Evolutionary conservation across 2,113 vertebrate genomes (phyloP), one percentile per base, ranked within the genome.

Genomic region (Polypterus senegalus): DNA sequence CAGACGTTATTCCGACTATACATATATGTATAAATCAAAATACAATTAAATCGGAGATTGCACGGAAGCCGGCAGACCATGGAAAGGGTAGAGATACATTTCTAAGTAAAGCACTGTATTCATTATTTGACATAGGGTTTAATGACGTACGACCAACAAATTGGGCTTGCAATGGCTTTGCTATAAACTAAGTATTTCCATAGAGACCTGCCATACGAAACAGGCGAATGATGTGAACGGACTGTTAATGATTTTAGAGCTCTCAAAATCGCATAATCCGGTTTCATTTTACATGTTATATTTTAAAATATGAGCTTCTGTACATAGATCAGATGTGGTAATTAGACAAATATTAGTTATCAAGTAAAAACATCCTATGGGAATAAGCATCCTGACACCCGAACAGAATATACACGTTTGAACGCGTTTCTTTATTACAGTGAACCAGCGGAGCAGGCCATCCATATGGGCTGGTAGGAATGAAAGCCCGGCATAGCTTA

Each of bases 281-380:
- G 10, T 10, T 52, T 52, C 3, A 52, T 52, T 52, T 8, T 10
- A 52, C 51, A 52, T 52, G 51, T 52, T 10, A 52, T 9, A 6
- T 10, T 10, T 52, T 10, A 10, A 7, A 7, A 3, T 10, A 52
- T 52, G 7, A 52, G 10, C 10, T 52, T 10, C 7, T 52, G 10
- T 10, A 52, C 51, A 7, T 52, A 8, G 7, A 10, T 10, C 51
- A 52, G 7, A 4, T 7, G 51, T 10, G 7, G 10, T 4, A 52
- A 10, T 52, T 52, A 27, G 27, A 27, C 27, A 3, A 52, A 52
- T 52, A 52, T 52, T 10, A 52, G 7, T 52, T 4, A 7, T 52
- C 51, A 52, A 10, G 10, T 8, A 52, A 10, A 52, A 52, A 52
- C 66, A 49, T 76, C 76, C 69, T 70, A 68, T 77, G 70, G 67